Conservation (phyloP, 2,113 vertebrate genomes). For the Sclerurus mexicanus region DNA sequence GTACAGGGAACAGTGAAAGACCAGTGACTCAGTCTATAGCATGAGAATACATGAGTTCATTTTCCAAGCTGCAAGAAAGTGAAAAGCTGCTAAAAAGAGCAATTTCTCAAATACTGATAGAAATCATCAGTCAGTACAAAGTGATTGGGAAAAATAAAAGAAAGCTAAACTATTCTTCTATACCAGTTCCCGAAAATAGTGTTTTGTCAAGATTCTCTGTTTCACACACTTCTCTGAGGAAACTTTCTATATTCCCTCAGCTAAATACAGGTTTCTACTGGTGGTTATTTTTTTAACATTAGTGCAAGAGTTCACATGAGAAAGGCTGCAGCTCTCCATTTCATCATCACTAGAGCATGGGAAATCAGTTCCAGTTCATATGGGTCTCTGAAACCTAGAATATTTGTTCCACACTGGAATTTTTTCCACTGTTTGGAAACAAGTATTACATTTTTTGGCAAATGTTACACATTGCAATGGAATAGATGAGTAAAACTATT, state of each 20-base stretch:
- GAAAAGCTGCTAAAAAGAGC: background rate
- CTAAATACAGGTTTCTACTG: background rate
- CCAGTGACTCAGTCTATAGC: background rate
- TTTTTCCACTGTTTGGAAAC: background rate
- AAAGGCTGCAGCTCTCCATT: background rate
- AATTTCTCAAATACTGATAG: background rate
- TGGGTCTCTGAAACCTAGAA: background rate
- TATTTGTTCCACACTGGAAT: background rate
- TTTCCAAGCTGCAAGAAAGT: background rate
- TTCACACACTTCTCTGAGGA: background rate
- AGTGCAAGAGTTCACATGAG: background rate
- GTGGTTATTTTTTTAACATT: background rate
- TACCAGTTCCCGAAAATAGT: background rate
- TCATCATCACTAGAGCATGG: background rate
- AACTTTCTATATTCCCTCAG: background rate
- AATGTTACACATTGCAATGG: background rate
- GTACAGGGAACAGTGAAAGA: background rate
- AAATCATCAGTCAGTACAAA: background rate
- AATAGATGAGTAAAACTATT: background rate
- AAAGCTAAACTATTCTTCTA: background rate
- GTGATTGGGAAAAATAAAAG: background rate
- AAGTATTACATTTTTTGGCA: background rate
- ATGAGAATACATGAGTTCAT: background rate
- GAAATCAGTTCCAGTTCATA: background rate
- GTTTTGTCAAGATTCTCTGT: background rate